Conservation (phyloP, 2,797 vertebrate genomes). For the Tauraco hartlaubi region DNA sequence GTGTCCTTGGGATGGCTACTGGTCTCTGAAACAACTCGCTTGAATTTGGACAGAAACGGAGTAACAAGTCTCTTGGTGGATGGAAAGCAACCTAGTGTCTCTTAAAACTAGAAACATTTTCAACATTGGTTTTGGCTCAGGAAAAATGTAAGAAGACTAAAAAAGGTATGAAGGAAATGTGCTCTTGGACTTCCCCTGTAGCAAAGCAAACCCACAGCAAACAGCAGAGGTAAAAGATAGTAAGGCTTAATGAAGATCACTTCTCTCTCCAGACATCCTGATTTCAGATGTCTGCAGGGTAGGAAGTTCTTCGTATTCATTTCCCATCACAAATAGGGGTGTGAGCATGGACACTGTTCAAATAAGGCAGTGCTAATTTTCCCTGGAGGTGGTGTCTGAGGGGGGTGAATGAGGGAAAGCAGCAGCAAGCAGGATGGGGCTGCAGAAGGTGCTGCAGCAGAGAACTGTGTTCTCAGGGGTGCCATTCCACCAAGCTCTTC, state of each 20-base stretch:
- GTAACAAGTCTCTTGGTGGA: not conserved
- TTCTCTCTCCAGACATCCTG: not conserved
- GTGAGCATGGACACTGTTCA: not conserved
- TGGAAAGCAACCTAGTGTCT: not conserved
- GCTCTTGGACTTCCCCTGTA: not conserved
- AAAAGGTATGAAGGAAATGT: not conserved
- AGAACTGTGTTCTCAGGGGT: not conserved
- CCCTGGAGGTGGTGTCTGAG: not conserved
- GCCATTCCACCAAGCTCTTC: not conserved
- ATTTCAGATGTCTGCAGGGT: not conserved
- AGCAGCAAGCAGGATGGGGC: not conserved
- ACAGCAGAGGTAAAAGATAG: not conserved
- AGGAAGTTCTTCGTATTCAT: not conserved
- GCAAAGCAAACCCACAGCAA: not conserved
- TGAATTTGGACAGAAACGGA: not conserved
- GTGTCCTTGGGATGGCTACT: not conserved
- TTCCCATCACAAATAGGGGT: no score
- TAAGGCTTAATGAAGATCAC: not conserved
- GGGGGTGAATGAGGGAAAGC: not conserved
- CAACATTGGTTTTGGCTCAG: not conserved
- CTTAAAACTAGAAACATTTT: not conserved
- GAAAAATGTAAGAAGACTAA: not conserved
- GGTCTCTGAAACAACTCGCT: not conserved
- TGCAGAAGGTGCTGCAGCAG: not conserved
- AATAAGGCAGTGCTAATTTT: not conserved